A percentile compares a stretch with the other conserved stretches of the same genome.
Conservation (phyloP, 2,797 vertebrate genomes). For the Monodelphis domestica region DNA sequence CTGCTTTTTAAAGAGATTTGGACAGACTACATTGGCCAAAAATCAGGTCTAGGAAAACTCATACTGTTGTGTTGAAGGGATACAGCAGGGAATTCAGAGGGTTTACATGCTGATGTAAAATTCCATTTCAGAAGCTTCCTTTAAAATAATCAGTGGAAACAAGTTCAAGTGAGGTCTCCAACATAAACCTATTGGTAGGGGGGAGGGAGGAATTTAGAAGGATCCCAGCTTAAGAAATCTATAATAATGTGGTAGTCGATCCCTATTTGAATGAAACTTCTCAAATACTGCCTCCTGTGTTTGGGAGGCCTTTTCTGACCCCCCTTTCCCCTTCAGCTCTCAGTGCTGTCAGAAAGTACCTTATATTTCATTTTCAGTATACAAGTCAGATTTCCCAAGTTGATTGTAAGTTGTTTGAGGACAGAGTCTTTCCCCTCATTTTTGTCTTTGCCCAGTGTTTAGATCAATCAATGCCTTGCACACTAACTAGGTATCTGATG, state of each 20-base stretch:
- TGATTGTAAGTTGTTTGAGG: not conserved
- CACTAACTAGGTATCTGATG: not conserved
- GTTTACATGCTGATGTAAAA: not conserved
- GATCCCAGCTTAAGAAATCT: not conserved
- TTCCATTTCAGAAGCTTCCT: constrained; percentile 17
- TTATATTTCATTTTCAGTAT: not conserved
- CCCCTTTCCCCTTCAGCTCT: not conserved
- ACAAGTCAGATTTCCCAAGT: not conserved
- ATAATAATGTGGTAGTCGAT: not conserved
- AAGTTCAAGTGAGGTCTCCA: not conserved
- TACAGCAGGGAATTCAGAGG: not conserved
- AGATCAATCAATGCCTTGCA: not conserved
- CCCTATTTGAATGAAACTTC: not conserved
- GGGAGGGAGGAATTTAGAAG: not conserved
- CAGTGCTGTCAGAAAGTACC: not conserved
- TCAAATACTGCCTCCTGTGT: not conserved
- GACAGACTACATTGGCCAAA: constrained; percentile 2
- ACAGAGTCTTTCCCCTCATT: not conserved
- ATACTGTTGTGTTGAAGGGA: not conserved
- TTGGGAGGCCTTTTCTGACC: not conserved
- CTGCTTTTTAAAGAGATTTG: constrained; percentile 21
- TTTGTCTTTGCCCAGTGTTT: not conserved
- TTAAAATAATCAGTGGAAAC: constrained; percentile 26
- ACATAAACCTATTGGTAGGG: not conserved
- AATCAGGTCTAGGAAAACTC: constrained; percentile 14